These are phyloP conservation scores for Periophthalmodon schlosseri DNA, from an alignment of 2,113 vertebrate genomes.

Conservation along the genomic window DNA sequence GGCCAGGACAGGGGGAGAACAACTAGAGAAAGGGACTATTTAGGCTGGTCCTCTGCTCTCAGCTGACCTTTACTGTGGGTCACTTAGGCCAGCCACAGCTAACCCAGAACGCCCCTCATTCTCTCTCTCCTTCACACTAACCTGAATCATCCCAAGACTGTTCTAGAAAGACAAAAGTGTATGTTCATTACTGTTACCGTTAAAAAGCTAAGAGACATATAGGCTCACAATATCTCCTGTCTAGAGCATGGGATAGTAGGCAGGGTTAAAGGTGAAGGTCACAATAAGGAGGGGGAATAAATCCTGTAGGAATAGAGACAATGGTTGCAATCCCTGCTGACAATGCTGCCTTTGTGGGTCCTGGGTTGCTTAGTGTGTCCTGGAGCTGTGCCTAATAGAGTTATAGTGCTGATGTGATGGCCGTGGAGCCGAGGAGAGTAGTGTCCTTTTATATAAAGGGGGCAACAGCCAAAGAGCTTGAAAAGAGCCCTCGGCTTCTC, in stretches of 20 bases:
- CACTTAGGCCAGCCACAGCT: conserved; percentile 57
- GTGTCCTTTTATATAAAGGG: conserved; percentile 62
- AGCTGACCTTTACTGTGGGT: conserved; percentile 71
- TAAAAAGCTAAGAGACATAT: conserved; percentile 55
- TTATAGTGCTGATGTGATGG: conserved; percentile 73
- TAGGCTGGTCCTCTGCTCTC: conserved; percentile 69
- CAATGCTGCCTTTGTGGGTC: conserved; percentile 74
- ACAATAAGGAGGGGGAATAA: conserved; percentile 73
- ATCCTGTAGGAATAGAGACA: conserved; percentile 71
- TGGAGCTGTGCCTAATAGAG: conserved; percentile 77
- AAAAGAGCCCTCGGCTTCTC: conserved; percentile 62
- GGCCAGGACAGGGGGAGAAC: conserved; percentile 55
- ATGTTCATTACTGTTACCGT: conserved; percentile 40
- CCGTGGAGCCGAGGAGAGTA: conserved; percentile 54
- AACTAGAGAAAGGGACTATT: conserved; percentile 70
- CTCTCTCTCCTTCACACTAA: conserved; percentile 46
- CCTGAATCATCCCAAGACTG: conserved; percentile 58
- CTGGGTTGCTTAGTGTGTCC: conserved; percentile 69
- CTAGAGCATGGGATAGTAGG: conserved; percentile 59
- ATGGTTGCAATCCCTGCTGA: conserved; percentile 67
- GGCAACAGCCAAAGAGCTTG: conserved; percentile 48
- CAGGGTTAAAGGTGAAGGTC: conserved; percentile 73
- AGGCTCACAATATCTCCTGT: conserved; percentile 46
- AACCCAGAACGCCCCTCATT: conserved; percentile 7
- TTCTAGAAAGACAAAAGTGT: conserved; percentile 50